Evolutionary conservation across 35 echinoderm and acorn worm genomes (phyloP), one percentile per base, ranked within the genome.

Genomic region (Apostichopus californicus): DNA sequence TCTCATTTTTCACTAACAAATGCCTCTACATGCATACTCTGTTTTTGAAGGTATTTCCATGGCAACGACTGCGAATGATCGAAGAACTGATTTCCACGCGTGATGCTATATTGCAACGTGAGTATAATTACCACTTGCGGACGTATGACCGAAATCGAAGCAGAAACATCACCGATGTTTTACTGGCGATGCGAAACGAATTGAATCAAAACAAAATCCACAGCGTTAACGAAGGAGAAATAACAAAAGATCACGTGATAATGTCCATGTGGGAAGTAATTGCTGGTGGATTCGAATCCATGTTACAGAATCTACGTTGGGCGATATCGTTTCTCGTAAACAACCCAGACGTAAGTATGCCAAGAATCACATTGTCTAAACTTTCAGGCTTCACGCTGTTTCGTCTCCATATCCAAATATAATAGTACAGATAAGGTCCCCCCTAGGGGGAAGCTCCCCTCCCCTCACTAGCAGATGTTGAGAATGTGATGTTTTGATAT

Each of bases 181-280:
- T 95, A 56, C 78, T 98, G 9, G 23, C 80, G 70, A 60, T 59
- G 10, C 71, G 86, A 21, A 46, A 70, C 11, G 78, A 85, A 13
- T 54, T 55, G 5, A 77, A 64, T 70, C 65, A 95, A 57, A 78
- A 89, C 56, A 87, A 87, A 20, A 9, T 68, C 64, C 10, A 68
- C 17, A 17, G 17, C 64, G 64, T 68, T 13, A 17, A 8, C 64
- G 7, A 68, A 68, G 64, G 8, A 20, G 53, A 90, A 77, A 91
- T 97, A 81, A 87, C 86, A 25, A 92, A 98, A 61, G 92, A 98
- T 75, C 87, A 91, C 14, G 94, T 98, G 13, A 89, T 98, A 12
- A 98, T 98, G 96, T 78, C 92, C 18, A 93, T 95, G 89, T 98
- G 92, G 92, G 96, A 98, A 55, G 83, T 98, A 56, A 95, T 98